A percentile compares a stretch with the other conserved stretches of the same genome.
Evolutionary conservation across 1,140 invertebrate genomes (phyloP).

Genomic region (Coptotermes formosanus): DNA sequence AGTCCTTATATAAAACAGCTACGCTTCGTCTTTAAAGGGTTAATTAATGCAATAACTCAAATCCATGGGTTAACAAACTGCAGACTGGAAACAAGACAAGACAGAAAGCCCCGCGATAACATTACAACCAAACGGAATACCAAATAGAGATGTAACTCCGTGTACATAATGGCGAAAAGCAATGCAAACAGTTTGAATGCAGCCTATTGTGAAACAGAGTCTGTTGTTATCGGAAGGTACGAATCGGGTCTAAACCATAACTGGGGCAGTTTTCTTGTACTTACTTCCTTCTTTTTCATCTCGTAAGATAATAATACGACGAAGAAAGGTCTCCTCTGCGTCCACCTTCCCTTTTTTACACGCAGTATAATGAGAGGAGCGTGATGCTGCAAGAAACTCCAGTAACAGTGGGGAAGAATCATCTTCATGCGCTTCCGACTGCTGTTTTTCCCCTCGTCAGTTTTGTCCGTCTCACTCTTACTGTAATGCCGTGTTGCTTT

Average conservation of each 20-base stretch:
- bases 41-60: too few relatives aligned
- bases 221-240: not conserved
- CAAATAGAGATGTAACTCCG: not conserved
- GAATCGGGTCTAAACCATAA: not conserved
- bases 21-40: too few relatives aligned
- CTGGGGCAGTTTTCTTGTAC: not conserved
- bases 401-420: not conserved
- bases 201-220: not conserved
- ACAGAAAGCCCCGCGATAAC: not conserved
- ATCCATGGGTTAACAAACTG: too few relatives aligned
- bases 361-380: not conserved
- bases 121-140: not conserved
- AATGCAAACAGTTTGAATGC: not conserved
- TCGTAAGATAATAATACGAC: not conserved
- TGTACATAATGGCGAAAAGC: not conserved
- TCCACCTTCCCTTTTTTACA: not conserved
- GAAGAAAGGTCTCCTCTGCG: not conserved
- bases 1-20: too few relatives aligned
- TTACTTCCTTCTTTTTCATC: conserved; percentile 5
- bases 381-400: not conserved
- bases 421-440: not conserved
- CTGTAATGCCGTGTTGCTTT: not conserved
- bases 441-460: not conserved
- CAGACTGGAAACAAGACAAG: too few relatives aligned
- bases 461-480: not conserved